Evolutionary conservation across 1,140 invertebrate species (phyloP), one percentile per base, ranked within the genome.

Genomic region (Drosophila grimshawi): DNA sequence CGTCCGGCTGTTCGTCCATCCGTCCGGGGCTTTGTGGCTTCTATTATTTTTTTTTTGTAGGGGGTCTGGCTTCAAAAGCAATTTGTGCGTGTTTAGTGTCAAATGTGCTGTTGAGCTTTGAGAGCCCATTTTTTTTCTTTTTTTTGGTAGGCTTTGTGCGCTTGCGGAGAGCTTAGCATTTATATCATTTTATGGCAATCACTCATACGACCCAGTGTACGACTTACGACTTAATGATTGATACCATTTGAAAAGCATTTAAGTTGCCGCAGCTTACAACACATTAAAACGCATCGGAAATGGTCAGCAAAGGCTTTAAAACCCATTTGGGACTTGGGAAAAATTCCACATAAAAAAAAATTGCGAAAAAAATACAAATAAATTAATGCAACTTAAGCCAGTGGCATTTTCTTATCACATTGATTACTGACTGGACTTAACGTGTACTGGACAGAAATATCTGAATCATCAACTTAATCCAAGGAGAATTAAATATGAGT

Each of bases 81-180:
- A 86, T 86, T 86, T 86, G 83, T 80, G 76, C 57, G 76, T 85
- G 86, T 82, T 88, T 83, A 83, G 79, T 80, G 80, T 80, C 82
- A 82, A 88, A 81, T 86, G 76, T 76, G 73, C 60, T 68, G 71
- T 73, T 76, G 64, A 80, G 81, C 80, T 41, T 41, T 45, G 63
- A 72, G 19, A 82, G 70, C 61, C 65, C 27, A 33, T 19, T 19
- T 19, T 19, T 19, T 19, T 19, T 19, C 19, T 19, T n/a, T n/a
- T n/a, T n/a, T 59, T 67, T 76, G 57, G 61, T 46, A 30, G 39
- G 10, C 51, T 69, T 52, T 72, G 30, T 55, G 33, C 3, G 72
- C 39, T 43, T 43, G 19, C 48, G 29, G 29, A 45, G 51, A 68
- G 81, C 85, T 78, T 81, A 81, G 68, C 66, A 63, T 79, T 76